A percentile compares a stretch with the other conserved stretches of the same genome.
phyloP scores from a whole-genome alignment of 1,140 invertebrate genomes.

The Drosophila ambigua region DNA sequence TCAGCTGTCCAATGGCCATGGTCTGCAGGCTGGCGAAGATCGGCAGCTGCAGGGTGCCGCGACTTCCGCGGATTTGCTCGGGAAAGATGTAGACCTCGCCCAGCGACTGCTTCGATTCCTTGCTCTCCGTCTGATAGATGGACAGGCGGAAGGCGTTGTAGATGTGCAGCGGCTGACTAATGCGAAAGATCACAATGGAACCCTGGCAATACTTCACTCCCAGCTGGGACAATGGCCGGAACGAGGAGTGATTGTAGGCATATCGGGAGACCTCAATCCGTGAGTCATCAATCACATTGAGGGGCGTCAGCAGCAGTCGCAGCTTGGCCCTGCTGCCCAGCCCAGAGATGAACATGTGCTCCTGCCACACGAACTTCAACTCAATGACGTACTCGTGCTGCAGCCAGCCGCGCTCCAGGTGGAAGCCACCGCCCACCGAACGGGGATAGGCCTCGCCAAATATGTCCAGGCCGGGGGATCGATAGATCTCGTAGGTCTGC shows the following conservation, averaged over 20 bases:
- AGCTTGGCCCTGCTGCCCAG: constrained; percentile 17
- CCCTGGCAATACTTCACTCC: constrained; percentile 57
- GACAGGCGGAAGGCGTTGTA: constrained; percentile 49
- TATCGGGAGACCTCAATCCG: constrained; percentile 58
- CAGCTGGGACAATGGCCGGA: constrained; percentile 34
- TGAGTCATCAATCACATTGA: constrained; percentile 52
- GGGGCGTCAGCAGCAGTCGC: constrained; percentile 41
- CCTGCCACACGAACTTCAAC: constrained; percentile 88
- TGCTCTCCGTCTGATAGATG: constrained; percentile 27
- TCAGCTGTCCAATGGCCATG: constrained; percentile 82
- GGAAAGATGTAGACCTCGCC: constrained; percentile 91
- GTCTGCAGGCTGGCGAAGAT: constrained; percentile 32
- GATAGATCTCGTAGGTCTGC: constrained; percentile 80
- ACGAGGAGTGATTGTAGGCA: constrained; percentile 61
- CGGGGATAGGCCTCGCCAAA: constrained; percentile 86
- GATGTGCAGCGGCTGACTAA: constrained; percentile 52
- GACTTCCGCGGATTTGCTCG: constrained; percentile 85
- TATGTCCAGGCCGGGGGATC: constrained; percentile 84
- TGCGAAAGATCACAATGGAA: constrained; percentile 56
- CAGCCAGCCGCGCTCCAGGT: constrained; percentile 87
- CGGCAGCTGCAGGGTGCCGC: constrained; percentile 88
- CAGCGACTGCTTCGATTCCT: constrained; percentile 76
- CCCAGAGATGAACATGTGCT: constrained; percentile 44
- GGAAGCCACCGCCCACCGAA: constrained; percentile 86
- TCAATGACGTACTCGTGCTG: constrained; percentile 93